phyloP scores from a whole-genome alignment of 2,113 vertebrate genomes.

The Phasianus colchicus region DNA sequence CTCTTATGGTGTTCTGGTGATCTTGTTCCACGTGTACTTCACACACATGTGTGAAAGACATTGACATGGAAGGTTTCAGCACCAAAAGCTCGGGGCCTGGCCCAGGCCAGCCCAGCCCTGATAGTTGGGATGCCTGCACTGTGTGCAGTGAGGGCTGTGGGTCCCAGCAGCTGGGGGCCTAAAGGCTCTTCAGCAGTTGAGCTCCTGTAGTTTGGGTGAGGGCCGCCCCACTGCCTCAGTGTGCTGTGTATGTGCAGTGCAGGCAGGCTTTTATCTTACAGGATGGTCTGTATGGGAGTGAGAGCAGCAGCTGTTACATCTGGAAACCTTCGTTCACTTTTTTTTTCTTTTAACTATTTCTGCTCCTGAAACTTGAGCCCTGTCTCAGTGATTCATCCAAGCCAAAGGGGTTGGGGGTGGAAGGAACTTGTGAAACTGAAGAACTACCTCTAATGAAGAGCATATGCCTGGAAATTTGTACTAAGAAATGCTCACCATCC shows the following conservation, averaged over 20 bases:
- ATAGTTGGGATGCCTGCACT: fast-evolving
- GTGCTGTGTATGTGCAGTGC: fast-evolving
- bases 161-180: fast-evolving
- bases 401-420: fast-evolving
- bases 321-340: not conserved
- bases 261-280: too few relatives aligned
- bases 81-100: not conserved
- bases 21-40: not conserved
- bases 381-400: fast-evolving
- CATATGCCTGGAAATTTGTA: not conserved
- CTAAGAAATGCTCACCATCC: not conserved
- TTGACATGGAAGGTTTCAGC: not conserved
- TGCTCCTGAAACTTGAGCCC: not conserved
- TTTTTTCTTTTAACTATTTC: not conserved
- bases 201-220: not conserved
- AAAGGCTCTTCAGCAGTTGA: not conserved
- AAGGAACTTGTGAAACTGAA: not conserved
- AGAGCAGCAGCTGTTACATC: not conserved
- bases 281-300: not conserved
- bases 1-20: too few relatives aligned
- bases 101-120: fast-evolving
- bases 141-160: not conserved
- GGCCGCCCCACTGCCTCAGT: not conserved
- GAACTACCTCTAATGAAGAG: not conserved
- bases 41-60: not conserved